A percentile compares a stretch with the other conserved stretches of the same genome.
These are phyloP conservation scores for Rhogogaster chlorosoma DNA, from an alignment of 2,888 invertebrate genomes.

Conservation along the genomic window DNA sequence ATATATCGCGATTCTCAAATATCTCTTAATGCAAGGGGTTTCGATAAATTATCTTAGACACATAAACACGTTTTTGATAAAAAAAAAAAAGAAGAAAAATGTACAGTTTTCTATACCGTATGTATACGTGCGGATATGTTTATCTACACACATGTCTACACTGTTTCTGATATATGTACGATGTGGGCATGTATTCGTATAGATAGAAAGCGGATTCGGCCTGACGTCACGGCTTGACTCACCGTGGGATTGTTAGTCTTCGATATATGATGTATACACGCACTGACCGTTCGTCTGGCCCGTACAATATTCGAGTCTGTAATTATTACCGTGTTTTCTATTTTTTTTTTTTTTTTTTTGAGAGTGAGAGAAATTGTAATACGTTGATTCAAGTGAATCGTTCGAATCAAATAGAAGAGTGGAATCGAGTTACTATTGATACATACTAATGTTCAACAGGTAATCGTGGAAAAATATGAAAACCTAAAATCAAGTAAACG, in stretches of 20 bases:
- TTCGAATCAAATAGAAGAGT: too few species aligned
- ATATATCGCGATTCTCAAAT: background rate
- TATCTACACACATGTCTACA: background rate
- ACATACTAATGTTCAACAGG: too few species aligned
- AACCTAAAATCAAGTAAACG: background rate
- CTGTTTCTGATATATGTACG: background rate
- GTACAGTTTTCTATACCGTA: background rate
- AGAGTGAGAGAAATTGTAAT: too few species aligned
- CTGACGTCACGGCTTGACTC: conserved; percentile 44
- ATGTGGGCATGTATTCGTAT: background rate
- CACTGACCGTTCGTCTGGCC: background rate
- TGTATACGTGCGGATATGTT: background rate
- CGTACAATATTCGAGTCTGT: background rate
- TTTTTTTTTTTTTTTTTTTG: background rate
- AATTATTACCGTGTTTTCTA: background rate
- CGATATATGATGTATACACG: conserved; percentile 30
- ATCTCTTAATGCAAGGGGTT: background rate
- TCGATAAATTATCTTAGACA: background rate
- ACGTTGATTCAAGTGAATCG: too few species aligned
- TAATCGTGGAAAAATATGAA: too few species aligned
- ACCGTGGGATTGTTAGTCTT: conserved; percentile 30
- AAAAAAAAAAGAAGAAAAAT: background rate
- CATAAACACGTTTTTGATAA: background rate
- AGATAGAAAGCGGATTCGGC: conserved; percentile 44
- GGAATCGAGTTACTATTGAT: too few species aligned